These are phyloP conservation scores for Lacerta viridis DNA, from an alignment of 2,797 vertebrate genomes.

Conservation along the genomic window DNA sequence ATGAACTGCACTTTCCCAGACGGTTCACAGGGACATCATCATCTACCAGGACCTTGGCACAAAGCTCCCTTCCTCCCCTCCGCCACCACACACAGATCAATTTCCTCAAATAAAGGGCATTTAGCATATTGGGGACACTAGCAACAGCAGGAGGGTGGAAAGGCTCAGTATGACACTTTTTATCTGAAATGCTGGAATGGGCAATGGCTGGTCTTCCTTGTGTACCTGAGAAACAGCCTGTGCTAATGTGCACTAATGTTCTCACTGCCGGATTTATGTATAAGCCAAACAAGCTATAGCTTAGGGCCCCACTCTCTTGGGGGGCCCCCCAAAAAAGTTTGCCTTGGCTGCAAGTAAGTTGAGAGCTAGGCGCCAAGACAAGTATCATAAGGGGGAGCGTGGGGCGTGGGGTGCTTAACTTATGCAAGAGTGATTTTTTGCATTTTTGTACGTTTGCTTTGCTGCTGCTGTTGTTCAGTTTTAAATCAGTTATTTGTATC, in stretches of 20 bases:
- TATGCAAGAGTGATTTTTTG: too few relatives aligned
- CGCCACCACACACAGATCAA: conserved; percentile 3
- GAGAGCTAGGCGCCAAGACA: too few relatives aligned
- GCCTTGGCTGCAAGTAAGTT: too few relatives aligned
- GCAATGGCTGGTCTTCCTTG: accelerated
- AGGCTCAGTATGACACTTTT: background rate
- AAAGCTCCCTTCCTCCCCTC: conserved; percentile 7
- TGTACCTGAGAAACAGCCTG: background rate
- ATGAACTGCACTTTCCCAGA: conserved; percentile 37
- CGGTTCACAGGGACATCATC: conserved; percentile 43
- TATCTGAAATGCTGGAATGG: conserved; percentile 24
- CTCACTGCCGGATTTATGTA: too few relatives aligned
- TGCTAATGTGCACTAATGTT: background rate
- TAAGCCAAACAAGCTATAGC: too few relatives aligned
- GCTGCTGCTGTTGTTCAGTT: too few relatives aligned
- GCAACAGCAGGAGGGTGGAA: background rate
- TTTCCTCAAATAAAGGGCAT: background rate
- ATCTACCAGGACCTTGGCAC: conserved; percentile 24
- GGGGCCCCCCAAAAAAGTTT: too few relatives aligned
- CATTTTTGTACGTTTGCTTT: too few relatives aligned
- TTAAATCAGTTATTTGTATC: too few relatives aligned
- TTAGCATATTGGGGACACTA: background rate
- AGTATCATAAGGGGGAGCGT: too few relatives aligned
- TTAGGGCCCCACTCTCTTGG: too few relatives aligned
- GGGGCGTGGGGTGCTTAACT: too few relatives aligned